Evolutionary conservation across 2,888 invertebrate species (phyloP).

Genomic region (Caenorhabditis uteleia): DNA sequence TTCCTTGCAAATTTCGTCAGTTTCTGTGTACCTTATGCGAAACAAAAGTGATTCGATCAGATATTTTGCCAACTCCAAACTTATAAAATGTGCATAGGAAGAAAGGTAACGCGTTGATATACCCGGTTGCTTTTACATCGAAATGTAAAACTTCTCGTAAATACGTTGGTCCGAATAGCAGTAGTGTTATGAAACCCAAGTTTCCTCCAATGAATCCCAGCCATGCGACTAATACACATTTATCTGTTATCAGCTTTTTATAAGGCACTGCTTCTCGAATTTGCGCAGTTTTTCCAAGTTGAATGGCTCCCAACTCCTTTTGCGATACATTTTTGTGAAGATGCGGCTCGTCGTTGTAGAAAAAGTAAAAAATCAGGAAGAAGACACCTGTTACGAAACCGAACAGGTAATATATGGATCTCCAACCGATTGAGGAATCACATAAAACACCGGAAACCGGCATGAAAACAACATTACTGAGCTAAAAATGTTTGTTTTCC

Average conservation of each 20-base stretch:
- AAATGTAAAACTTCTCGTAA: slow-evolving; percentile 38
- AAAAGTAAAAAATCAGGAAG: slow-evolving; percentile 22
- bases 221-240: slow-evolving; percentile 10
- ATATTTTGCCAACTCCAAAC: slow-evolving; percentile 35
- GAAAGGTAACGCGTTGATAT: slow-evolving; percentile 41
- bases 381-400: slow-evolving; percentile 20
- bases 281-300: neutral
- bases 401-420: slow-evolving; percentile 32
- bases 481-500: too few species aligned
- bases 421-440: slow-evolving; percentile 37
- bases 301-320: slow-evolving; percentile 8
- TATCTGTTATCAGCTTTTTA: slow-evolving; percentile 10
- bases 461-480: slow-evolving; percentile 37
- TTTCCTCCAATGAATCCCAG: slow-evolving; percentile 42
- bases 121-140: slow-evolving; percentile 44
- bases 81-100: slow-evolving; percentile 36
- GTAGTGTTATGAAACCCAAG: slow-evolving; percentile 47
- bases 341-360: slow-evolving; percentile 30
- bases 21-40: neutral
- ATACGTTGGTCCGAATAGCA: slow-evolving; percentile 53
- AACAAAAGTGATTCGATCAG: slow-evolving; percentile 18
- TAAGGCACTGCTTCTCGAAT: slow-evolving; percentile 26
- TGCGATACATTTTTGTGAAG: slow-evolving; percentile 9
- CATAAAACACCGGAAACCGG: slow-evolving; percentile 43
- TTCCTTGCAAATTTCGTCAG: too few species aligned